Conservation (phyloP, 2,888 invertebrate genomes). For the Torymus texanus region DNA sequence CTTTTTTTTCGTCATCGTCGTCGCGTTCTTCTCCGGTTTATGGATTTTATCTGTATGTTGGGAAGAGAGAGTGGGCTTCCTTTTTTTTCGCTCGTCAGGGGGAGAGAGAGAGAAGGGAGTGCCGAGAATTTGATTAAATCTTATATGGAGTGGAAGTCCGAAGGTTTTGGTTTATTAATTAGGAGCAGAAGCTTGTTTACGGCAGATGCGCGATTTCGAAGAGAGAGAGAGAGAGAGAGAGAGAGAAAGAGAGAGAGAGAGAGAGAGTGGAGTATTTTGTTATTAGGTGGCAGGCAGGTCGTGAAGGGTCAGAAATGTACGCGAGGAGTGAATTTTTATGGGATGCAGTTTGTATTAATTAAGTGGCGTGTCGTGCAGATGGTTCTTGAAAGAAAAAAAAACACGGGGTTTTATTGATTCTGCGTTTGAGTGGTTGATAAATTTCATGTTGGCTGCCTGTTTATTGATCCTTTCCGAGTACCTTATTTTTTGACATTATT, state of each 20-base stretch:
- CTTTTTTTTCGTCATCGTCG: not conserved
- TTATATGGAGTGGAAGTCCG: conserved; percentile 37
- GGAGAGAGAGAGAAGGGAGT: conserved; percentile 5
- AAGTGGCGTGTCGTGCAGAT: not conserved
- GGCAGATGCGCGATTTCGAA: not conserved
- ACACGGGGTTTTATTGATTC: too few relatives aligned
- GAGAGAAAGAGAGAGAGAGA: too few relatives aligned
- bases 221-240: too few relatives aligned
- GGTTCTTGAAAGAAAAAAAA: not conserved
- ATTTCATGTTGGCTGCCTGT: too few relatives aligned
- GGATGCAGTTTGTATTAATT: too few relatives aligned
- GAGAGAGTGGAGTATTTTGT: too few relatives aligned
- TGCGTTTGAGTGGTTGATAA: too few relatives aligned
- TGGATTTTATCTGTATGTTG: conserved; percentile 51
- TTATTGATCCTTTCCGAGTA: too few relatives aligned
- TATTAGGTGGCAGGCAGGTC: not conserved
- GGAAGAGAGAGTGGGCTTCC: conserved; percentile 16
- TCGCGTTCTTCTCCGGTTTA: conserved; percentile 31
- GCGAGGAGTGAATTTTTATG: too few relatives aligned
- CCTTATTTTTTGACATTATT: too few relatives aligned
- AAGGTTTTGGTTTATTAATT: conserved; percentile 48
- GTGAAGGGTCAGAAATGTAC: too few relatives aligned
- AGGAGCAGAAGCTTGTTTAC: conserved; percentile 7
- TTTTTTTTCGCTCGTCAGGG: conserved; percentile 11
- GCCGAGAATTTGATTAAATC: conserved; percentile 44